A percentile compares a stretch with the other conserved stretches of the same genome.
Conservation (phyloP, 2,797 vertebrate species). For the Gambelia wislizenii region DNA sequence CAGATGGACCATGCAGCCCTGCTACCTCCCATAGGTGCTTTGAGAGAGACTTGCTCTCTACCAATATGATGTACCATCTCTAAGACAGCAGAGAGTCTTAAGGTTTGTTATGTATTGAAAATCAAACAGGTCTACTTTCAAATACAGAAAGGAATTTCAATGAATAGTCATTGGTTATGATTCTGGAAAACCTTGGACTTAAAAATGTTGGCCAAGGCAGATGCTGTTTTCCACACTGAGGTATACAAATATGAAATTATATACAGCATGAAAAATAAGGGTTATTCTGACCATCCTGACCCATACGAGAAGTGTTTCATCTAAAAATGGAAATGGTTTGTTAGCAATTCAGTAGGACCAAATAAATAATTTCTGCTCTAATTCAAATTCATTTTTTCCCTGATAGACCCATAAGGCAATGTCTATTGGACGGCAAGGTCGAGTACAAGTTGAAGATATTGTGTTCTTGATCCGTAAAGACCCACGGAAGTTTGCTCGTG, state of each 20-base stretch:
- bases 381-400: conserved; percentile 16
- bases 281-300: not conserved
- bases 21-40: no score
- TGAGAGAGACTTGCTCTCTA: no score
- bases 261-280: not conserved
- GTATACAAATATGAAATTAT: not conserved
- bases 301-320: not conserved
- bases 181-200: not conserved
- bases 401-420: conserved; percentile 94
- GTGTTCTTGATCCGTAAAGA: conserved; percentile 97
- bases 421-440: conserved; percentile 96
- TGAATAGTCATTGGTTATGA: not conserved
- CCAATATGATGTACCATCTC: no score
- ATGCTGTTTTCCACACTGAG: no score
- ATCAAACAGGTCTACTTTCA: not conserved
- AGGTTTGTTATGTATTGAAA: not conserved
- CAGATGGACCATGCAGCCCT: no score
- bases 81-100: not conserved
- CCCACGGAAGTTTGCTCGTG: conserved; percentile 94
- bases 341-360: not conserved
- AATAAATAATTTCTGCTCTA: not conserved
- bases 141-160: not conserved
- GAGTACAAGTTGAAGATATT: conserved; percentile 98
- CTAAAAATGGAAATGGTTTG: not conserved
- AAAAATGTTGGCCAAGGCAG: not conserved